These are phyloP conservation scores for Cettia cetti DNA, from an alignment of 2,113 vertebrate genomes.

Conservation along the genomic window DNA sequence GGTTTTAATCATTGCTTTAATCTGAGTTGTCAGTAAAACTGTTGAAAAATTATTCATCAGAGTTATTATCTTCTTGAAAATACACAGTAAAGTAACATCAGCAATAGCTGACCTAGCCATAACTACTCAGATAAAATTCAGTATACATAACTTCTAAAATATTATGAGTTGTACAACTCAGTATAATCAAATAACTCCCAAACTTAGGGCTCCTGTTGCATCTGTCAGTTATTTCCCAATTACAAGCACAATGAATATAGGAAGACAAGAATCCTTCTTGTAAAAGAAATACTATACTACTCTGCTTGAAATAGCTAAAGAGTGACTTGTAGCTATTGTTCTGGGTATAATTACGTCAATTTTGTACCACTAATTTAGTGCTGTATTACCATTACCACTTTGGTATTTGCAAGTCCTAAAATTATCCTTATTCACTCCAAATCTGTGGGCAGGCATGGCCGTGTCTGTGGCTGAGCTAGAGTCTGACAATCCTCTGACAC, in stretches of 20 bases:
- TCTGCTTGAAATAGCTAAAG: not conserved
- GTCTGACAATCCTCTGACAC: fast-evolving
- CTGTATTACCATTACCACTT: not conserved
- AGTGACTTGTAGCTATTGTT: not conserved
- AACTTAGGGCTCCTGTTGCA: fast-evolving
- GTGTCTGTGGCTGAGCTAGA: not conserved
- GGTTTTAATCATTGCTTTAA: not conserved
- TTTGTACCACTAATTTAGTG: not conserved
- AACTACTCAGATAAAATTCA: not conserved
- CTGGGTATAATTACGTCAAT: not conserved
- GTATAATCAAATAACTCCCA: not conserved
- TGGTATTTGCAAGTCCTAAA: not conserved
- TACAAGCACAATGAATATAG: not conserved
- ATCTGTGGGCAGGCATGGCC: not conserved
- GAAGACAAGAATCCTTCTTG: not conserved
- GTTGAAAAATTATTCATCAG: not conserved
- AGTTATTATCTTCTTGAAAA: not conserved
- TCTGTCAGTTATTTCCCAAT: not conserved
- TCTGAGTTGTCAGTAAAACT: not conserved
- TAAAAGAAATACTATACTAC: not conserved
- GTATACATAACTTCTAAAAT: not conserved
- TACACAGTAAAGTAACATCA: not conserved
- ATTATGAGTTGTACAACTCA: not conserved
- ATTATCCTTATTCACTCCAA: not conserved
- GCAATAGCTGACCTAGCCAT: not conserved